phyloP scores from a whole-genome alignment of 2,888 invertebrate genomes.

The Orthosia cruda region DNA sequence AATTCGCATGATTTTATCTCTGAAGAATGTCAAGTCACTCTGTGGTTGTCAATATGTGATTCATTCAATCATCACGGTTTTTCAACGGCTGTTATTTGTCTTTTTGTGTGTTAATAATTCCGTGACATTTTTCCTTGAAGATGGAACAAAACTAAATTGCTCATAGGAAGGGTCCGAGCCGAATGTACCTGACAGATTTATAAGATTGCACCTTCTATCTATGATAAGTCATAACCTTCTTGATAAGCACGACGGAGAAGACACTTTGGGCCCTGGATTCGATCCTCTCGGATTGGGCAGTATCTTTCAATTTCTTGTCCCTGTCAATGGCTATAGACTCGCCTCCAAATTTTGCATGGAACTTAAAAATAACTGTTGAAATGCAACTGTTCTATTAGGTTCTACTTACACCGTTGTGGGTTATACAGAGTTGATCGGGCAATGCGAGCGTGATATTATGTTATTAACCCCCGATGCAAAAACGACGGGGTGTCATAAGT shows the following conservation, averaged over 20 bases:
- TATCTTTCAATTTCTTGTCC: too few relatives aligned
- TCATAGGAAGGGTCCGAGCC: not conserved
- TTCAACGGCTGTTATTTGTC: not conserved
- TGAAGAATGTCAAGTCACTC: conserved; percentile 25
- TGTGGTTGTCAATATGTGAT: conserved; percentile 32
- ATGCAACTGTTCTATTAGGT: too few relatives aligned
- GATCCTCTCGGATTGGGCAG: too few relatives aligned
- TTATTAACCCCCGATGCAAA: not conserved
- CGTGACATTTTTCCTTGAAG: not conserved
- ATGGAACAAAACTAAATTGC: not conserved
- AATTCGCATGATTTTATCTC: not conserved
- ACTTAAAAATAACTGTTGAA: too few relatives aligned
- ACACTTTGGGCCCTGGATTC: not conserved
- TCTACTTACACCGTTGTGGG: too few relatives aligned
- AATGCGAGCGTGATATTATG: not conserved
- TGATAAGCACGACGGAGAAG: too few relatives aligned
- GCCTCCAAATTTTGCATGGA: too few relatives aligned
- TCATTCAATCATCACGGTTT: conserved; percentile 29
- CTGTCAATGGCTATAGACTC: too few relatives aligned
- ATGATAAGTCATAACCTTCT: not conserved
- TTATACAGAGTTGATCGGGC: too few relatives aligned
- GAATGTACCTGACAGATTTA: not conserved
- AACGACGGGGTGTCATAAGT: too few relatives aligned
- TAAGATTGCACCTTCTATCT: too few relatives aligned
- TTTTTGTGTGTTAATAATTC: conserved; percentile 39